Base-by-base conservation (phyloP, 2,797 vertebrate genomes). In the Streptopelia turtur region DNA sequence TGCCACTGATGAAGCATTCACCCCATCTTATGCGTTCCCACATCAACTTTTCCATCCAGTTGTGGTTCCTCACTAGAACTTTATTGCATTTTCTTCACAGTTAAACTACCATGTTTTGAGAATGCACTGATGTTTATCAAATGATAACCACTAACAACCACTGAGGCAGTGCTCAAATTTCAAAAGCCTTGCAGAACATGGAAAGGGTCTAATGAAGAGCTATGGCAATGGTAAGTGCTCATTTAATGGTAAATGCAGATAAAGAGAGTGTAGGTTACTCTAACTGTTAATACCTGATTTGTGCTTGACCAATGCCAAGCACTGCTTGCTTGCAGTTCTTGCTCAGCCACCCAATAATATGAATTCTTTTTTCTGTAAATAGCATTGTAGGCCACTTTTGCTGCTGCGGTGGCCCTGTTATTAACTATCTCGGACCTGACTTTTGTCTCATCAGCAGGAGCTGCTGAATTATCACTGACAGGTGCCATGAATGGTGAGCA, bases 401-500 rank as follows among this genome's bases (percentile, higher is more conserved):
- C 30, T 43, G 37, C 55, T 79, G 28, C 45, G 57, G 13, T 89
- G 41, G 45, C 20, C 30, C 21, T 63, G 16, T 83, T 69, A 81
- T 63, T 91, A 85, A 75, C 20, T 87, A 18, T 12, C 53, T 85
- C 80, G 61, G 57, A 87, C 31, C 16, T 91, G 53, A 87, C 24
- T 91, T 94, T 66, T 85, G 30, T 68, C 56, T 75, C 72, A 71
- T 70, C 89, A 83, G 53, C 55, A 86, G 76, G 30, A 95, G 25
- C n/a, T 83, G 50, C 53, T 92, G 91, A 93, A 95, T 81, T 95
- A 59, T 61, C 50, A 74, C 50, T 80, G 89, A 64, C 69, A 87
- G 79, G 59, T 90, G 70, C 66, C 88, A 66, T 0, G 1, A 63
- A 65, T 0, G 3, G 56, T 72, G 55, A 91, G 20, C n/a, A 47